Conservation (phyloP, 2,113 vertebrate species). For the Tyto alba region DNA sequence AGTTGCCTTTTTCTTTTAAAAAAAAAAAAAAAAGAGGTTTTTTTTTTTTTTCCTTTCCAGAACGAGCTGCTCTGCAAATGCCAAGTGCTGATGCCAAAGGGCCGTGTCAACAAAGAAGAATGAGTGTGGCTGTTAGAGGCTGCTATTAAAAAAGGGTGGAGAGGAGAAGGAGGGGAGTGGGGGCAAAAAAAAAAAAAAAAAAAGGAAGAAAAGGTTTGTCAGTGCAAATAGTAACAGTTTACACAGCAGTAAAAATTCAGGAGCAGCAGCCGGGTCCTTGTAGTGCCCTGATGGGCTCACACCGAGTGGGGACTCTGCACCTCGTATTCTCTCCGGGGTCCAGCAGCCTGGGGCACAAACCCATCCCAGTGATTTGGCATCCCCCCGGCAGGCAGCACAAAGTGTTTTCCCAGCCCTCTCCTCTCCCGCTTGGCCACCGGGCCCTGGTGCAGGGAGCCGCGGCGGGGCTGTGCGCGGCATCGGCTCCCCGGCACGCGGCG, state of each 20-base stretch:
- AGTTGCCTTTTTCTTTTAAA: not conserved
- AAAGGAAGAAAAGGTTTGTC: constrained; percentile 9
- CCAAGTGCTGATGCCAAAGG: constrained; percentile 64
- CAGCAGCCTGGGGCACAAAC: not conserved
- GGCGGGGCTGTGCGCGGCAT: not conserved
- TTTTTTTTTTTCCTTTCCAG: constrained; percentile 1
- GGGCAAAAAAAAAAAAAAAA: not conserved
- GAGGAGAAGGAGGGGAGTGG: not conserved
- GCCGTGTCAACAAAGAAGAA: constrained; percentile 65
- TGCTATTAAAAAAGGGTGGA: constrained; percentile 62
- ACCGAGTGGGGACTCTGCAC: not conserved
- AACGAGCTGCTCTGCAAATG: constrained; percentile 36
- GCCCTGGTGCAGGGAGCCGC: not conserved
- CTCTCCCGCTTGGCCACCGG: not conserved
- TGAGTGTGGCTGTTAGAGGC: constrained; percentile 55
- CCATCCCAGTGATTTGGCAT: not conserved
- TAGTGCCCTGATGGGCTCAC: not conserved
- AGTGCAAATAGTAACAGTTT: constrained; percentile 1
- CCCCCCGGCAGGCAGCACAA: fast-evolving
- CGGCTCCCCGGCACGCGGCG: not conserved
- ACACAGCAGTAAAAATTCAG: not conserved
- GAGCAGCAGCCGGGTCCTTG: not conserved
- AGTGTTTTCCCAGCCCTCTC: not conserved
- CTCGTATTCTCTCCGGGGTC: not conserved
- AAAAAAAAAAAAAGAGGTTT: too few species aligned